Evolutionary conservation across 2,888 invertebrate species (phyloP), one percentile per base, ranked within the genome.

Genomic region (Entomobrya proxima): DNA sequence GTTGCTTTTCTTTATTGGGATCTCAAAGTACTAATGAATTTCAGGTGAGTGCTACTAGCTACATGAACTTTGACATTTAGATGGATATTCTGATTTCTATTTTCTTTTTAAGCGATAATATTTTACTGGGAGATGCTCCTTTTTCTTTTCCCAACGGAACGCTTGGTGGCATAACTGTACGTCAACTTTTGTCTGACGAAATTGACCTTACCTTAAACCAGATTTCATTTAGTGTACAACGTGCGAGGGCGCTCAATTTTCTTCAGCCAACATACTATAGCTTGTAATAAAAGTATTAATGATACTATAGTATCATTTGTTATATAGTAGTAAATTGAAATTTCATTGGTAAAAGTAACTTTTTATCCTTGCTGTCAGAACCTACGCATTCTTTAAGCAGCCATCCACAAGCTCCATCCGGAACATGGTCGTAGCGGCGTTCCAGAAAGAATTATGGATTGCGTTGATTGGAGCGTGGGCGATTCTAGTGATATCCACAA

Each of bases 351-450:
- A 74, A 80, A 58, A 32, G 32, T 61, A 32, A 61, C 58, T 61
- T 61, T 55, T 50, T 58, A 18, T n/a, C 15, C n/a, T 1, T 15
- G 4, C 47, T 67, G 32, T 84, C 52, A 88, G 88, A 27, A 77
- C 84, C 13, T 44, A 78, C 21, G 80, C 67, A 9, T 88, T 88
- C 64, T 88, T 88, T 61, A 79, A 74, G 47, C 87, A 88, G 37
- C 88, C 88, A 0, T 30, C 87, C 0, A 61, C 87, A 21, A 87
- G 72, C 50, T 88, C 87, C 0, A 61, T 88, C 30, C 77, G 82
- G 18, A 78, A 88, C 50, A 85, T 87, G n/a, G 86, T 87, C 18
- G 61, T 72, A 11, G 72, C 83, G 24, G 86, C 88, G 13, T 88
- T 88, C 40, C 27, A 50, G 13, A 77, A 27, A 35, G 44, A 78